Conservation (phyloP, 1,140 invertebrate species). For the Trichonephila inaurata region DNA sequence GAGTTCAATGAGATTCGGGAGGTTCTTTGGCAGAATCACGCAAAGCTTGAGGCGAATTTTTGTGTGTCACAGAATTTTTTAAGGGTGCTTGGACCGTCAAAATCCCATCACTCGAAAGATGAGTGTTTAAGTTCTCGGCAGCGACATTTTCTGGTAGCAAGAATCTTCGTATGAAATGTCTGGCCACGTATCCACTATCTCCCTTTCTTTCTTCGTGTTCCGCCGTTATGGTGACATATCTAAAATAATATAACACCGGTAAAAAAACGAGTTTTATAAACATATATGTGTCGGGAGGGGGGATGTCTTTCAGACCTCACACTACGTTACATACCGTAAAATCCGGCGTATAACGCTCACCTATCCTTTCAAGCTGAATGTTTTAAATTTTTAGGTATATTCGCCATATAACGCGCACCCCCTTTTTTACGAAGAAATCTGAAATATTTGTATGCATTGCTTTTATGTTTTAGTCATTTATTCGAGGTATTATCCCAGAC, state of each 20-base stretch:
- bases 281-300: too few species aligned
- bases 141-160: slow-evolving; percentile 85
- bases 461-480: too few species aligned
- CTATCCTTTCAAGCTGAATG: too few species aligned
- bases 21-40: not conserved
- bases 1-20: not conserved
- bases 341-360: too few species aligned
- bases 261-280: too few species aligned
- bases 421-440: too few species aligned
- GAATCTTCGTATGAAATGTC: slow-evolving; percentile 88
- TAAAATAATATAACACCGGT: slow-evolving; percentile 55
- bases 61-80: not conserved
- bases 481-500: too few species aligned
- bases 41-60: not conserved
- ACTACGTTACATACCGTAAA: too few species aligned
- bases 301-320: too few species aligned
- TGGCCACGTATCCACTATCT: slow-evolving; percentile 86
- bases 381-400: too few species aligned
- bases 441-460: too few species aligned
- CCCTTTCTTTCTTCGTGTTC: slow-evolving; percentile 79
- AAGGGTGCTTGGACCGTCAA: slow-evolving; percentile 50
- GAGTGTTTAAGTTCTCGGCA: slow-evolving; percentile 85
- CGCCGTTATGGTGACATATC: slow-evolving; percentile 79
- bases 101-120: slow-evolving; percentile 86
- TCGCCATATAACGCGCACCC: too few species aligned